phyloP scores from a whole-genome alignment of 2,113 vertebrate species.

The Ptyas mucosa region DNA sequence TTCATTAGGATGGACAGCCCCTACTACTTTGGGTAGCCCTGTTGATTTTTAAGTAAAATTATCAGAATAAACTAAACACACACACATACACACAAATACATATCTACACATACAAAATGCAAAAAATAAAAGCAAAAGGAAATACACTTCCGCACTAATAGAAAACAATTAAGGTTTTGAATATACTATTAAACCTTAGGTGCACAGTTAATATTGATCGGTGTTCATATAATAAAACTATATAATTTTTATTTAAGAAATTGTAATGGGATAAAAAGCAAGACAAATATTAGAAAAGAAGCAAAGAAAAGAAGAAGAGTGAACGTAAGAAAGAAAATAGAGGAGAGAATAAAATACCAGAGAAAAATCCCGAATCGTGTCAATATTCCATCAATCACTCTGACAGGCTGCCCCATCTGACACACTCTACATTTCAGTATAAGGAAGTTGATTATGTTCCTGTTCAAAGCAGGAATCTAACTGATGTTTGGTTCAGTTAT shows the following conservation, averaged over 20 bases:
- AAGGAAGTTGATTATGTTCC: too few relatives aligned
- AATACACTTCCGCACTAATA: neutral
- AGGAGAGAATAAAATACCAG: too few relatives aligned
- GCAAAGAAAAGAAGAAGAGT: too few relatives aligned
- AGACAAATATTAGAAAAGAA: too few relatives aligned
- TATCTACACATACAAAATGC: neutral
- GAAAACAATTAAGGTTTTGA: neutral
- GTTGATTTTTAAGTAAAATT: neutral
- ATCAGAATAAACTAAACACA: neutral
- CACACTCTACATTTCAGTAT: too few relatives aligned
- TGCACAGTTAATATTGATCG: neutral
- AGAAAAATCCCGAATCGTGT: too few relatives aligned
- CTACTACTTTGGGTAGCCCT: neutral
- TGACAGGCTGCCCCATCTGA: too few relatives aligned
- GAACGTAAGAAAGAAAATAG: too few relatives aligned
- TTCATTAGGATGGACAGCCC: neutral
- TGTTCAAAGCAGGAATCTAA: too few relatives aligned
- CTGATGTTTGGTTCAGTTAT: too few relatives aligned
- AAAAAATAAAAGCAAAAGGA: neutral
- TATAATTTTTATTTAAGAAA: neutral
- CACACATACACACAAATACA: neutral
- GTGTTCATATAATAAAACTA: neutral
- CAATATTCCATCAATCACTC: too few relatives aligned
- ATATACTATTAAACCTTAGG: neutral
- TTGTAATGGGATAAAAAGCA: too few relatives aligned